Evolutionary conservation across 2,113 vertebrate species (phyloP).

Genomic region (Ursus arctos): DNA sequence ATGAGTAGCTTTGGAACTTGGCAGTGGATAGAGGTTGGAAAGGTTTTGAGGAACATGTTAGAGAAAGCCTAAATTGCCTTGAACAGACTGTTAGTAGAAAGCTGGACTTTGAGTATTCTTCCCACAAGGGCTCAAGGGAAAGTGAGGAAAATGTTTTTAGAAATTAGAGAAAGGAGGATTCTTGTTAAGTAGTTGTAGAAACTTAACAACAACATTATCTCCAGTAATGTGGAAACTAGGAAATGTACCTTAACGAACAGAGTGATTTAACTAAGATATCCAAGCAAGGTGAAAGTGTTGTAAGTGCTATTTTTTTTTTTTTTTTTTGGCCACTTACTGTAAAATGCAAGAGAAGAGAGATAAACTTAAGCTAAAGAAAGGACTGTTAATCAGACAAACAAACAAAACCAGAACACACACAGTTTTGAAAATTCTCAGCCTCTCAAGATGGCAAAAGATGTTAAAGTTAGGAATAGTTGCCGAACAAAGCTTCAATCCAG

Average conservation of each 20-base stretch:
- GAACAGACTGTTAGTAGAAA: constrained; percentile 28
- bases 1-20: neutral
- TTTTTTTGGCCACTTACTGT: neutral
- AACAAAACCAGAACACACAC: neutral
- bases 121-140: neutral
- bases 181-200: constrained; percentile 16
- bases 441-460: neutral
- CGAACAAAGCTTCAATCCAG: neutral
- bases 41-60: neutral
- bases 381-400: neutral
- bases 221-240: neutral
- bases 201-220: neutral
- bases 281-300: neutral
- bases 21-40: neutral
- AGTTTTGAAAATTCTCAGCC: constrained; percentile 20
- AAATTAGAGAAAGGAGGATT: neutral
- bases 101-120: neutral
- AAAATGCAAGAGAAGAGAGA: neutral
- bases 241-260: neutral
- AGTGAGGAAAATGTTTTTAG: constrained; percentile 24
- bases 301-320: neutral
- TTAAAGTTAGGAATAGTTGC: neutral
- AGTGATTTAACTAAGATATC: neutral
- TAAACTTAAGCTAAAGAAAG: neutral
- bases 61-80: constrained; percentile 6